These are phyloP conservation scores for Lophochroa leadbeateri DNA, from an alignment of 2,113 vertebrate genomes.

Conservation along the genomic window DNA sequence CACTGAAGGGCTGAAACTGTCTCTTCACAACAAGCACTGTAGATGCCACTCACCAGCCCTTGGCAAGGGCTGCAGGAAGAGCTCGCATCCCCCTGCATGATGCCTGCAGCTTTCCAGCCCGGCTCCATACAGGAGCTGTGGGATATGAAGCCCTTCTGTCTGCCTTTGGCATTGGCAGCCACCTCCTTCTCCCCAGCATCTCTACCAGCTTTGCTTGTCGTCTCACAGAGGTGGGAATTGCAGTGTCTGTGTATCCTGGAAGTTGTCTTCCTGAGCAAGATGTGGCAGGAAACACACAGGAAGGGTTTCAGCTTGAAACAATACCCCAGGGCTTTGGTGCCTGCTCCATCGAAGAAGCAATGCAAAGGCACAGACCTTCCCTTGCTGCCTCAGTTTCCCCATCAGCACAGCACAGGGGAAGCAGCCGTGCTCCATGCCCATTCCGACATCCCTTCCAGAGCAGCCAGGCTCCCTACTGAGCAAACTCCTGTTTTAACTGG, in stretches of 20 bases:
- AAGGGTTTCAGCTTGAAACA: neutral
- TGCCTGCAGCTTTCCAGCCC: neutral
- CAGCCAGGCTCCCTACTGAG: neutral
- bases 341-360: neutral
- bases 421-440: neutral
- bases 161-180: neutral
- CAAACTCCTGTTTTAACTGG: neutral
- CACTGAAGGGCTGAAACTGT: fast-evolving
- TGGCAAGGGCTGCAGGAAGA: neutral
- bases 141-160: neutral
- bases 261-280: neutral
- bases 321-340: neutral
- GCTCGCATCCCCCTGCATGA: fast-evolving
- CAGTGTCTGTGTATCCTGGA: neutral
- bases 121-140: neutral
- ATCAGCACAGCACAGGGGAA: neutral
- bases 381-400: neutral
- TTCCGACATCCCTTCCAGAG: neutral
- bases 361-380: neutral
- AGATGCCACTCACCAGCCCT: fast-evolving
- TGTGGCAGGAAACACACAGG: neutral
- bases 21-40: fast-evolving
- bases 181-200: neutral
- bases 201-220: neutral
- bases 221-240: neutral